A percentile compares a stretch with the other conserved stretches of the same genome.
These are phyloP conservation scores for Andinoacara biseriatus DNA, from an alignment of 2,113 vertebrate genomes.

Conservation along the genomic window DNA sequence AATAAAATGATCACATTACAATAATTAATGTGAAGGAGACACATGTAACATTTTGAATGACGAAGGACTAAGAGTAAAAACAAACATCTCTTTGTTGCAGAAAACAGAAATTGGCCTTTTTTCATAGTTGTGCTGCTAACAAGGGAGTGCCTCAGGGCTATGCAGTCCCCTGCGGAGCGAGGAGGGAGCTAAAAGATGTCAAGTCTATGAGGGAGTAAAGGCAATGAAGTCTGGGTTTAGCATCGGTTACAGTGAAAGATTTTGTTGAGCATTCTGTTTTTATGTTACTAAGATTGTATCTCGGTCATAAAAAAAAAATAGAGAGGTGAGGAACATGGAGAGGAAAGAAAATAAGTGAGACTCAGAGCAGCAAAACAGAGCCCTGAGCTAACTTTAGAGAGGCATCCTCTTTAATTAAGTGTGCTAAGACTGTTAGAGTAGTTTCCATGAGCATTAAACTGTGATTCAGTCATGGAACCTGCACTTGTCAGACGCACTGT, in stretches of 20 bases:
- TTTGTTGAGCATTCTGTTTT: constrained; percentile 47
- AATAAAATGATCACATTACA: background rate
- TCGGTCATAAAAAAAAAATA: constrained; percentile 34
- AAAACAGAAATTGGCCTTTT: background rate
- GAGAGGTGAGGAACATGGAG: constrained; percentile 31
- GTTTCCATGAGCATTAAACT: constrained; percentile 60
- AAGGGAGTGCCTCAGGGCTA: background rate
- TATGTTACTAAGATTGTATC: constrained; percentile 24
- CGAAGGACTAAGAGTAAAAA: background rate
- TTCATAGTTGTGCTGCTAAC: background rate
- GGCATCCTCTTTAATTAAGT: constrained; percentile 77
- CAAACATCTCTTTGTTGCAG: background rate
- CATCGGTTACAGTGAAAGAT: constrained; percentile 26
- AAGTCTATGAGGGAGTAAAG: constrained; percentile 8
- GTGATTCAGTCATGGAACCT: constrained; percentile 42
- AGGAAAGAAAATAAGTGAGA: constrained; percentile 50
- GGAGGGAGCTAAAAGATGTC: constrained; percentile 16
- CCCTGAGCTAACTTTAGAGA: constrained; percentile 69
- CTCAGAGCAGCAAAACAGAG: constrained; percentile 62
- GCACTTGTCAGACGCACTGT: constrained; percentile 34
- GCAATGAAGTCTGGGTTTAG: constrained; percentile 28
- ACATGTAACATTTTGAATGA: background rate
- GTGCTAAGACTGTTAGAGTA: constrained; percentile 44
- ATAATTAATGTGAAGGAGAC: background rate
- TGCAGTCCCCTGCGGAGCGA: background rate